Evolutionary conservation across 2,113 vertebrate genomes (phyloP).

Genomic region (Cyanoramphus novaezelandiae): DNA sequence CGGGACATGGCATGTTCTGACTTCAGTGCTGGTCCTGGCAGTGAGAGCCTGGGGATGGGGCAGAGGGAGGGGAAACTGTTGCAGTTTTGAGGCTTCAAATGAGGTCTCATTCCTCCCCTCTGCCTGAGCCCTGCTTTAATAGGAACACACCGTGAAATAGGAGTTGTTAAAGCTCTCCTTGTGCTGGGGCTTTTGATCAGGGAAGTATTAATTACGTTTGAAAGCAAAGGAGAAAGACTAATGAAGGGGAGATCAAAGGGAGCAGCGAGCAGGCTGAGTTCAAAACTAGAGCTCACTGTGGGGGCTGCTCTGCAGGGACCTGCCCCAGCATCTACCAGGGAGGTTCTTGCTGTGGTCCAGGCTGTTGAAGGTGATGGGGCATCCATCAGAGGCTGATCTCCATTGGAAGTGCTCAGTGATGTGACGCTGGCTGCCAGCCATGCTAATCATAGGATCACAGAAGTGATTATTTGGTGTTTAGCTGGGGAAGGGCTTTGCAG

Average conservation of each 20-base stretch:
- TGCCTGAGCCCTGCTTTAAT: background rate
- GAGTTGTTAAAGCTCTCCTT: background rate
- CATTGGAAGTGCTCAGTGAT: accelerated
- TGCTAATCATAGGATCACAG: background rate
- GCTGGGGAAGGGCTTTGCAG: background rate
- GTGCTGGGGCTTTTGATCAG: slow-evolving; percentile 28
- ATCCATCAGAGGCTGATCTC: background rate
- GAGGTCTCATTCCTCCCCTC: background rate
- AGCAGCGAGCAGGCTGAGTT: background rate
- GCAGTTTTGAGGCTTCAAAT: background rate
- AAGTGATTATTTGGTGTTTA: background rate
- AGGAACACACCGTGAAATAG: background rate
- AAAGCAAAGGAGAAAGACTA: slow-evolving; percentile 41
- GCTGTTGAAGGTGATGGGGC: background rate
- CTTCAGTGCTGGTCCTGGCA: background rate
- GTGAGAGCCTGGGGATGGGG: background rate
- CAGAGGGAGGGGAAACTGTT: background rate
- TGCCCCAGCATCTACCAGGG: background rate
- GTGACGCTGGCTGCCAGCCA: background rate
- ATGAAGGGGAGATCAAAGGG: slow-evolving; percentile 61
- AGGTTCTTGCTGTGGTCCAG: background rate
- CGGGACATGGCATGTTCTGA: accelerated
- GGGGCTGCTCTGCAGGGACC: background rate
- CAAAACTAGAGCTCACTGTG: background rate
- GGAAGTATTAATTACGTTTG: slow-evolving; percentile 60